Conservation (phyloP, 2,888 invertebrate species). For the Nemotelus nigrinus region DNA sequence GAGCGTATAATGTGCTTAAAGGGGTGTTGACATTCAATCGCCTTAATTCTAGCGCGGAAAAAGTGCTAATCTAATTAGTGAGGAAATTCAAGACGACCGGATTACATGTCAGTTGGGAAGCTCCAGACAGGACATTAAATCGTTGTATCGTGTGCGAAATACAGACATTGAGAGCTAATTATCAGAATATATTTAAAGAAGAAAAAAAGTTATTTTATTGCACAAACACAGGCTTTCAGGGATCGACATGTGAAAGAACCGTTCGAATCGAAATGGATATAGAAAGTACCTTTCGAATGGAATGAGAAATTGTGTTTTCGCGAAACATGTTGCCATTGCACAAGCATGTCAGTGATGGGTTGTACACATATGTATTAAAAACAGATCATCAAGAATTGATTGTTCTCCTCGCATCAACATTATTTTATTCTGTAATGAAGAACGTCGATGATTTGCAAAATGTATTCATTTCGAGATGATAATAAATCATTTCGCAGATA, state of each 20-base stretch:
- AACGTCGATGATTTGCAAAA: no score
- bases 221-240: no score
- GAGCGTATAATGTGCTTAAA: background rate
- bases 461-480: background rate
- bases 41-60: slow-evolving; percentile 9
- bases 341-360: background rate
- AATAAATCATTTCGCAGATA: slow-evolving; percentile 18
- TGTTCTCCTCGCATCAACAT: background rate
- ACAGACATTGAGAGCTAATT: no score
- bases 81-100: slow-evolving; percentile 11
- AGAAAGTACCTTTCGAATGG: no score
- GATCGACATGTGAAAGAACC: no score
- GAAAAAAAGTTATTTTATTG: no score
- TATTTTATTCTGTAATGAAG: no score
- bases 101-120: background rate
- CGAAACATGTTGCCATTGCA: no score
- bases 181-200: no score
- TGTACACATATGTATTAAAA: background rate
- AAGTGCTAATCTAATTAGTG: slow-evolving; percentile 36
- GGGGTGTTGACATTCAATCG: slow-evolving; percentile 29
- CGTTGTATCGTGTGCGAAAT: no score
- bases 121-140: background rate
- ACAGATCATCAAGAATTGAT: background rate
- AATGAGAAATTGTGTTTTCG: no score
- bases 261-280: no score